Evolutionary conservation across 2,888 invertebrate species (phyloP).

Genomic region (Portevinia maculata): DNA sequence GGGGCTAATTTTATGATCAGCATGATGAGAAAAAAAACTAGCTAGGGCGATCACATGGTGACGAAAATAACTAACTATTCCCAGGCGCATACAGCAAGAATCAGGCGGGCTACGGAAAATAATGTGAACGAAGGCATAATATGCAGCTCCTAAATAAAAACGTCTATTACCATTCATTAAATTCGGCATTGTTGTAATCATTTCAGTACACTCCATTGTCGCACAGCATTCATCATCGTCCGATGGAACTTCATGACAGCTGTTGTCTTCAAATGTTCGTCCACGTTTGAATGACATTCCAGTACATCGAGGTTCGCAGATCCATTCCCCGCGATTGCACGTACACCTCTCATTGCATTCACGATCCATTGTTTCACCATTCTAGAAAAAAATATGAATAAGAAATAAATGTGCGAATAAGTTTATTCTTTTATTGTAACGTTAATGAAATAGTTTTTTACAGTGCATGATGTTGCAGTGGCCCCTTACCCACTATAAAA

Average conservation of each 20-base stretch:
- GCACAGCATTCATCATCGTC: slow-evolving; percentile 89
- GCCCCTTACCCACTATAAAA: no score
- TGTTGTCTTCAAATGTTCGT: slow-evolving; percentile 86
- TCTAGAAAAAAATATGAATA: slow-evolving; percentile 79
- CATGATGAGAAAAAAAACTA: no score
- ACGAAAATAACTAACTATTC: no score
- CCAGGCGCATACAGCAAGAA: no score
- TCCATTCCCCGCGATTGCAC: slow-evolving; percentile 88
- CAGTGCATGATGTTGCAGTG: no score
- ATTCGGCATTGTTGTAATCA: slow-evolving; percentile 75
- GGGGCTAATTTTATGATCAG: no score
- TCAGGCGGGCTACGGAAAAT: no score
- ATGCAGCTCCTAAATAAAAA: no score
- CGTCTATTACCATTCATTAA: slow-evolving; percentile 54
- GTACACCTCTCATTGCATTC: slow-evolving; percentile 91
- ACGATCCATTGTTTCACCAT: slow-evolving; percentile 88
- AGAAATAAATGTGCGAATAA: neutral
- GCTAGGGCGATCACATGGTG: no score
- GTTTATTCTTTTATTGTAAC: neutral
- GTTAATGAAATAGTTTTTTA: no score
- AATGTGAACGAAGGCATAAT: no score
- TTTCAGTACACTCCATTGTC: slow-evolving; percentile 87
- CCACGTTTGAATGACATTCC: slow-evolving; percentile 88
- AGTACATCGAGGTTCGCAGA: slow-evolving; percentile 89
- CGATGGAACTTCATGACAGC: slow-evolving; percentile 88